Percentiles rank a stretch among this genome's conserved stretches.
Evolutionary conservation across 2,888 invertebrate species (phyloP).

Genomic region (Esperia sulphurella): DNA sequence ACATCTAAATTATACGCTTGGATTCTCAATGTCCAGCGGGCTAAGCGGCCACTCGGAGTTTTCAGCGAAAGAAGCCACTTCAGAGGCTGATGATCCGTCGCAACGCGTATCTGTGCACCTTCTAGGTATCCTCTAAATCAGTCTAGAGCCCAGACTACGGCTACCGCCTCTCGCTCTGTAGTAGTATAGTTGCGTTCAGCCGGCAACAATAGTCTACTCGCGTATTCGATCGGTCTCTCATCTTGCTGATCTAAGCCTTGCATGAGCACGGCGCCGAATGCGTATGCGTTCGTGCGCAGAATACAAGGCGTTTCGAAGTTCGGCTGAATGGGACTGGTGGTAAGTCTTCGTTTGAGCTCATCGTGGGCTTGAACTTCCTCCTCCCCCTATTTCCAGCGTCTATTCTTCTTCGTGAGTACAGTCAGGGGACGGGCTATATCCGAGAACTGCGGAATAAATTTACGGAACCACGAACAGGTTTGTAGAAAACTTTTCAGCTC

Average conservation of each 20-base stretch:
- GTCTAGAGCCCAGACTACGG: conserved; percentile 36
- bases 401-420: conserved; percentile 5
- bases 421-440: conserved; percentile 8
- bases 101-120: conserved; percentile 30
- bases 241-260: conserved; percentile 2
- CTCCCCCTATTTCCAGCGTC: neutral
- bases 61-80: conserved; percentile 44
- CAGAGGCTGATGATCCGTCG: conserved; percentile 52
- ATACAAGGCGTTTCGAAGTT: conserved; percentile 18
- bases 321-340: conserved; percentile 19
- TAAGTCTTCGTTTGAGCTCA: conserved; percentile 17
- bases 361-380: conserved; percentile 10
- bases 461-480: conserved; percentile 19
- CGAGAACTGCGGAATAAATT: conserved; percentile 11
- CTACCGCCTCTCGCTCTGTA: conserved; percentile 38
- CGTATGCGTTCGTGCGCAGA: conserved; percentile 24
- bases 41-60: conserved; percentile 44
- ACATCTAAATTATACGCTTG: conserved; percentile 39
- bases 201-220: conserved; percentile 16
- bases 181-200: conserved; percentile 36
- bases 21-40: conserved; percentile 48
- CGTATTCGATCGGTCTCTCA: conserved; percentile 26
- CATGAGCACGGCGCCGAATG: conserved; percentile 14
- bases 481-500: conserved; percentile 12
- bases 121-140: conserved; percentile 50